A percentile compares a stretch with the other conserved stretches of the same genome.
phyloP scores from a whole-genome alignment of 1,140 invertebrate species.

The Pantala flavescens region DNA sequence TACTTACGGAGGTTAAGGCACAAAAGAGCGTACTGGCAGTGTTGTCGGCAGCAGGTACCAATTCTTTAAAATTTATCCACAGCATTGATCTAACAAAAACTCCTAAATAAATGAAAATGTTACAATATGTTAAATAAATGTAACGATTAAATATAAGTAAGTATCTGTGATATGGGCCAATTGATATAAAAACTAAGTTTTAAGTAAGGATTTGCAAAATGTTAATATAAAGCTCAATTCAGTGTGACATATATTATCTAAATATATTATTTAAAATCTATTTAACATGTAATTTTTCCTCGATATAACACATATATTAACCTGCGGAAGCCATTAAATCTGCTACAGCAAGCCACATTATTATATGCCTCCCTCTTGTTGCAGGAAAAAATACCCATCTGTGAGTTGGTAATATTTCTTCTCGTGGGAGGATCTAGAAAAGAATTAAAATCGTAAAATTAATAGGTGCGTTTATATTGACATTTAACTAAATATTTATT shows the following conservation, averaged over 20 bases:
- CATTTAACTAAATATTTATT: no score
- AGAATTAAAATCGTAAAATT: constrained; percentile 20
- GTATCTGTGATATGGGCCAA: no score
- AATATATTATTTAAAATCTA: no score
- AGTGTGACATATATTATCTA: no score
- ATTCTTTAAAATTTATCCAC: constrained; percentile 55
- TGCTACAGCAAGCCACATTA: constrained; percentile 64
- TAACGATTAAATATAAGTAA: no score
- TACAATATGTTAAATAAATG: no score
- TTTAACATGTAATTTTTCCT: no score
- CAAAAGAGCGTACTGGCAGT: constrained; percentile 56
- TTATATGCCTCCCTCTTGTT: constrained; percentile 53
- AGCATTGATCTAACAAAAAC: constrained; percentile 57
- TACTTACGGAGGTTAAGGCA: constrained; percentile 58
- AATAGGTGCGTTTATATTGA: neutral
- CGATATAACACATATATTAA: constrained; percentile 25
- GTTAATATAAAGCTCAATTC: no score
- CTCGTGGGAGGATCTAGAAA: constrained; percentile 40
- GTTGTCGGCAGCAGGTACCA: constrained; percentile 51
- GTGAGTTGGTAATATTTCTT: constrained; percentile 31
- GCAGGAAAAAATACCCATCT: constrained; percentile 45
- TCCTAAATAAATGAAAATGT: constrained; percentile 37
- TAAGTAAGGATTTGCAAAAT: no score
- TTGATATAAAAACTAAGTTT: no score
- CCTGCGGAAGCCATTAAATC: constrained; percentile 65